A percentile compares a stretch with the other conserved stretches of the same genome.
These are phyloP conservation scores for Trissolcus brochymenae DNA, from an alignment of 2,888 invertebrate genomes.

Conservation along the genomic window DNA sequence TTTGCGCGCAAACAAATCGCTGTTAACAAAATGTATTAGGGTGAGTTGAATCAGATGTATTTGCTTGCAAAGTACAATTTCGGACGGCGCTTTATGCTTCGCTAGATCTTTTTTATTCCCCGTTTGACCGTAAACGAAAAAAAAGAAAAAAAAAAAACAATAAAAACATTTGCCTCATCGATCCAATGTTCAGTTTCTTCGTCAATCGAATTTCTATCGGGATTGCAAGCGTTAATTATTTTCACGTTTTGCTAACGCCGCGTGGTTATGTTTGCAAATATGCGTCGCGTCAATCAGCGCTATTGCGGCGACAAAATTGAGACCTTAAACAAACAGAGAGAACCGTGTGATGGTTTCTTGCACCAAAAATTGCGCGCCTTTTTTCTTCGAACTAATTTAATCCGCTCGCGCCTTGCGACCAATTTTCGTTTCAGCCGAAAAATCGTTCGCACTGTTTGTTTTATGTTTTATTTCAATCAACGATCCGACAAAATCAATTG, in stretches of 20 bases:
- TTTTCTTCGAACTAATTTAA: conserved; percentile 3
- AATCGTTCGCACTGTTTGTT: too few species aligned
- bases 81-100: conserved; percentile 60
- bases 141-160: not conserved
- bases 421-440: too few species aligned
- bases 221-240: conserved; percentile 18
- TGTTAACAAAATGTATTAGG: conserved; percentile 38
- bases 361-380: conserved; percentile 1
- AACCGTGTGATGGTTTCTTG: not conserved
- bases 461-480: too few species aligned
- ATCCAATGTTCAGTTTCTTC: too few species aligned
- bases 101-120: conserved; percentile 61
- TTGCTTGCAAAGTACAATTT: conserved; percentile 53
- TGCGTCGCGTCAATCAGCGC: conserved; percentile 68
- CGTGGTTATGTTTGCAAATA: conserved; percentile 55
- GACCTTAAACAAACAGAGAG: conserved; percentile 1
- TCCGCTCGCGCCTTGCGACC: too few species aligned
- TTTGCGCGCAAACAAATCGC: conserved; percentile 37
- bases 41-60: conserved; percentile 50
- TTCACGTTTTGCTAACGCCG: conserved; percentile 3
- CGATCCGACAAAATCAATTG: too few species aligned
- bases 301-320: conserved; percentile 56
- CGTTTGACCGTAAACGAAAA: conserved; percentile 61
- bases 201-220: not conserved
- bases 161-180: too few species aligned